A percentile compares a stretch with the other conserved stretches of the same genome.
phyloP scores from a whole-genome alignment of 2,113 vertebrate species.

The Suricata suricatta region DNA sequence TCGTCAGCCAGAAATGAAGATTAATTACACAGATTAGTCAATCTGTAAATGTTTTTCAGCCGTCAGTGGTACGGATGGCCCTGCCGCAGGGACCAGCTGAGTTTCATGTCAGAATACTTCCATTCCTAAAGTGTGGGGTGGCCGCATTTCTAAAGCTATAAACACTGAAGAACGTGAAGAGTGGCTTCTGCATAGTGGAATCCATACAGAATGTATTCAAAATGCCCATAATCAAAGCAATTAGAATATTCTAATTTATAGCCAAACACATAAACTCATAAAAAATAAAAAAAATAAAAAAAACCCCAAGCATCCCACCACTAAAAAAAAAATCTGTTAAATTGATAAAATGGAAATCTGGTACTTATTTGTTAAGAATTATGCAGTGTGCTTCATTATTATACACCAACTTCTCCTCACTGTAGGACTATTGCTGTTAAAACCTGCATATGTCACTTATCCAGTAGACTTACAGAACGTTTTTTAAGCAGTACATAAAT shows the following conservation, averaged over 20 bases:
- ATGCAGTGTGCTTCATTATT: conserved; percentile 41
- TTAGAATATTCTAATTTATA: not conserved
- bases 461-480: not conserved
- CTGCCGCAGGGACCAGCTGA: not conserved
- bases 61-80: not conserved
- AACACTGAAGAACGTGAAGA: not conserved
- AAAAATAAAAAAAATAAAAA: not conserved
- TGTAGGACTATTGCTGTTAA: not conserved
- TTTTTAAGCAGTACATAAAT: conserved; percentile 30
- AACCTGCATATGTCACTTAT: not conserved
- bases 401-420: not conserved
- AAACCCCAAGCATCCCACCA: not conserved
- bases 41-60: not conserved
- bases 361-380: conserved; percentile 32
- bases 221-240: not conserved
- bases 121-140: not conserved
- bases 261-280: not conserved
- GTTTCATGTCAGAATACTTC: not conserved
- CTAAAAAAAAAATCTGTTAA: conserved; percentile 10
- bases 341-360: conserved; percentile 39
- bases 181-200: not conserved
- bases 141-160: not conserved
- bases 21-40: not conserved
- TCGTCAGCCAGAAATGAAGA: not conserved
- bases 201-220: not conserved